These are phyloP conservation scores for Drosophila histrio DNA, from an alignment of 2,888 invertebrate species.

Conservation along the genomic window DNA sequence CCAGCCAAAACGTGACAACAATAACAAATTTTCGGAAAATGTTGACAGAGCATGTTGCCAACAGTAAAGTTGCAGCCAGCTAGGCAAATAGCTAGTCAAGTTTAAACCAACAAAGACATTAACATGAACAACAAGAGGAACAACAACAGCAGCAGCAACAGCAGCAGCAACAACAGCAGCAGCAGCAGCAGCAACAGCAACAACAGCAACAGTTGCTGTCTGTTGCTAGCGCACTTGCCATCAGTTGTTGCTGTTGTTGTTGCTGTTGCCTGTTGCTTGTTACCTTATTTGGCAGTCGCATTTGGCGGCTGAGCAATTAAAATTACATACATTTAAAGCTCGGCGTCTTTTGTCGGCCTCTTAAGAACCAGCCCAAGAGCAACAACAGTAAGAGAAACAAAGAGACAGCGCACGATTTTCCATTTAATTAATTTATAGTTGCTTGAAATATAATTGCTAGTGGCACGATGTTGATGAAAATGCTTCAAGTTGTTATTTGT, in stretches of 20 bases:
- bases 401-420: conserved; percentile 71
- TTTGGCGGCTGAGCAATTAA: conserved; percentile 70
- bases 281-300: conserved; percentile 66
- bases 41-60: conserved; percentile 25
- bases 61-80: background rate
- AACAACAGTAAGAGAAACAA: conserved; percentile 20
- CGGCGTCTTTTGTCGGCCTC: conserved; percentile 71
- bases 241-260: conserved; percentile 27
- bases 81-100: conserved; percentile 1
- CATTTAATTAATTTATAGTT: conserved; percentile 77
- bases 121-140: conserved; percentile 15
- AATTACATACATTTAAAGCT: conserved; percentile 75
- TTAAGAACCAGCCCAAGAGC: conserved; percentile 40
- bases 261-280: conserved; percentile 26
- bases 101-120: conserved; percentile 37
- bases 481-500: conserved; percentile 60
- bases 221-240: conserved; percentile 35
- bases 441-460: conserved; percentile 64
- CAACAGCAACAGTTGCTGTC: conserved; percentile 33
- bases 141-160: background rate
- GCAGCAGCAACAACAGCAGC: background rate
- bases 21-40: conserved; percentile 5
- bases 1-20: conserved; percentile 9
- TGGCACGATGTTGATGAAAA: conserved; percentile 70
- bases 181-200: conserved; percentile 8